These are phyloP conservation scores for Bufo bufo DNA, from an alignment of 2,113 vertebrate genomes.

Conservation along the genomic window DNA sequence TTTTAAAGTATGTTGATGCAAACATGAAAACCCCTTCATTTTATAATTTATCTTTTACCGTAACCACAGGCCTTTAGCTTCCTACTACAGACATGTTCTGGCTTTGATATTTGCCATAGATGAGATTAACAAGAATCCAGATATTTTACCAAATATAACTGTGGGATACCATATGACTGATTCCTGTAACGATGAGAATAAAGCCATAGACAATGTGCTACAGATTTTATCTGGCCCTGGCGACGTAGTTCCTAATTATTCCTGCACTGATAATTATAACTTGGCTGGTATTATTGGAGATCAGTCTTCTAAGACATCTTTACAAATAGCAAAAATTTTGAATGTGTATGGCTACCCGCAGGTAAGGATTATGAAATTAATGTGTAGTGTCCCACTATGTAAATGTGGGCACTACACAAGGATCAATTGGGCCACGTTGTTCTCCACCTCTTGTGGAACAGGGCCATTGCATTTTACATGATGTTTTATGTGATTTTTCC, in stretches of 20 bases:
- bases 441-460: too few relatives aligned
- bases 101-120: conserved; percentile 18
- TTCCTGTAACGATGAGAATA: not conserved
- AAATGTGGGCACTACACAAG: too few relatives aligned
- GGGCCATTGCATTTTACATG: too few relatives aligned
- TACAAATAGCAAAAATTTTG: not conserved
- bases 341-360: not conserved
- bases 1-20: too few relatives aligned
- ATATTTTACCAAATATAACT: conserved; percentile 7
- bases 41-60: too few relatives aligned
- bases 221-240: not conserved
- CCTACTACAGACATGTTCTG: not conserved
- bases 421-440: too few relatives aligned
- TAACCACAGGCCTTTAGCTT: not conserved
- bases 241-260: not conserved
- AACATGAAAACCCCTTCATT: too few relatives aligned
- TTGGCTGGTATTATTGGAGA: not conserved
- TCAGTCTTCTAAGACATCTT: not conserved
- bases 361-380: not conserved
- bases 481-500: too few relatives aligned
- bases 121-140: not conserved
- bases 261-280: not conserved
- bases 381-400: too few relatives aligned
- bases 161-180: not conserved
- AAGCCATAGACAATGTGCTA: not conserved